A percentile compares a stretch with the other conserved stretches of the same genome.
Evolutionary conservation across 2,888 invertebrate genomes (phyloP).

Genomic region (Microplitis manilae): DNA sequence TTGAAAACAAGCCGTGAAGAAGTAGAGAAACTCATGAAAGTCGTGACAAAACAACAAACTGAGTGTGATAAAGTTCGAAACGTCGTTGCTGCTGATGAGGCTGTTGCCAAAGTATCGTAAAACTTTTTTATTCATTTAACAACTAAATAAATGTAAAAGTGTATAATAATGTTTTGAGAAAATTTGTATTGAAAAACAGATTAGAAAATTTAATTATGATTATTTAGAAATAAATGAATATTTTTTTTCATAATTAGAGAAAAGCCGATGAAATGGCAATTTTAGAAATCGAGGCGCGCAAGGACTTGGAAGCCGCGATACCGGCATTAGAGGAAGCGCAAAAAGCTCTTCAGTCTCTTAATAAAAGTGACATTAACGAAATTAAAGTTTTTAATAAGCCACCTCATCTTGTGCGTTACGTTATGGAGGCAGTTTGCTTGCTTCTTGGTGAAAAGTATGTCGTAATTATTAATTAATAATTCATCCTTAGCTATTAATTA

Average conservation of each 20-base stretch:
- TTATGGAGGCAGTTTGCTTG: conserved; percentile 93
- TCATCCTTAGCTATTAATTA: conserved; percentile 15
- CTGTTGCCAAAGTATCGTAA: conserved; percentile 80
- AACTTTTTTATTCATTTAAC: conserved; percentile 26
- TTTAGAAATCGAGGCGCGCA: conserved; percentile 89
- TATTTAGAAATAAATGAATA: background rate
- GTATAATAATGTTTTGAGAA: background rate
- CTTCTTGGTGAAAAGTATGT: conserved; percentile 85
- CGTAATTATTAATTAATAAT: background rate
- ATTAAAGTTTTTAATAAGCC: conserved; percentile 91
- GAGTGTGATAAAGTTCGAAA: conserved; percentile 86
- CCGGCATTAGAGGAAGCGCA: conserved; percentile 90
- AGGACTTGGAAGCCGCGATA: conserved; percentile 87
- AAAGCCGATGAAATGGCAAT: conserved; percentile 89
- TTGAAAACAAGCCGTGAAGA: conserved; percentile 84
- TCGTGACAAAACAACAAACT: conserved; percentile 84
- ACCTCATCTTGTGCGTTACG: conserved; percentile 87
- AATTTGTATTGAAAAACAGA: background rate
- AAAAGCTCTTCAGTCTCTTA: conserved; percentile 86
- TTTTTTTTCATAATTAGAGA: conserved; percentile 70
- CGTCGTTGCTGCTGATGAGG: conserved; percentile 87
- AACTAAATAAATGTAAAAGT: background rate
- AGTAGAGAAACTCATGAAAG: conserved; percentile 82
- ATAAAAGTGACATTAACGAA: conserved; percentile 93
- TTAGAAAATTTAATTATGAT: background rate